Conservation (phyloP, 2,888 invertebrate species). For the Drosophila nigricruria region DNA sequence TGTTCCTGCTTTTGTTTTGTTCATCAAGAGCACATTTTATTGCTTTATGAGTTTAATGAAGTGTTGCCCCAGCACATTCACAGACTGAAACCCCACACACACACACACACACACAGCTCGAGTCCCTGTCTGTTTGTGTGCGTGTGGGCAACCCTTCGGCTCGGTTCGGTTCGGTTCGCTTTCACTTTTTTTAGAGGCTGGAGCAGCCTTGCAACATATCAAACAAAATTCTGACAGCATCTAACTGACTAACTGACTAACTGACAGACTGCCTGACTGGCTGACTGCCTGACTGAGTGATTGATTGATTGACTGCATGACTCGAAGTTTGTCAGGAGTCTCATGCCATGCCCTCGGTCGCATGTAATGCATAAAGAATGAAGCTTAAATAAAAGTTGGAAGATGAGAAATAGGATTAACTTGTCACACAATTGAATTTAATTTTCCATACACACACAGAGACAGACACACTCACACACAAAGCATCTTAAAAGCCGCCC, state of each 20-base stretch:
- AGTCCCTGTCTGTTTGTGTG: slow-evolving; percentile 4
- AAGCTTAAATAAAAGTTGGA: slow-evolving; percentile 81
- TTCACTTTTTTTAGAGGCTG: slow-evolving; percentile 61
- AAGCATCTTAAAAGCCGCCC: slow-evolving; percentile 55
- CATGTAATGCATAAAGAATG: slow-evolving; percentile 80
- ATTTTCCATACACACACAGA: slow-evolving; percentile 76
- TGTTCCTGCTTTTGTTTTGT: slow-evolving; percentile 53
- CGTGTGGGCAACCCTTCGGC: slow-evolving; percentile 63
- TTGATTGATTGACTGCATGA: slow-evolving; percentile 63
- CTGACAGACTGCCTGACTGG: slow-evolving; percentile 34
- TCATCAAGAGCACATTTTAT: slow-evolving; percentile 73
- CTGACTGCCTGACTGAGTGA: slow-evolving; percentile 45
- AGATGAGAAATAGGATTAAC: slow-evolving; percentile 83
- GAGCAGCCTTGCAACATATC: slow-evolving; percentile 55
- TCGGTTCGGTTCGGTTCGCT: slow-evolving; percentile 49
- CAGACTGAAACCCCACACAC: not conserved
- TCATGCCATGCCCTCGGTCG: slow-evolving; percentile 26
- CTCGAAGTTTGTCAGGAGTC: slow-evolving; percentile 34
- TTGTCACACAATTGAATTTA: slow-evolving; percentile 84
- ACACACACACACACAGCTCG: not conserved
- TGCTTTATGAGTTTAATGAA: slow-evolving; percentile 81
- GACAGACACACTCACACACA: slow-evolving; percentile 18
- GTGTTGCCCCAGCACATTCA: slow-evolving; percentile 60
- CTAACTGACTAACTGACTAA: slow-evolving; percentile 39
- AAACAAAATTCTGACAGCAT: slow-evolving; percentile 73